Base-by-base conservation (phyloP, 2,888 invertebrate genomes). In the Sarcophaga rosellei region DNA sequence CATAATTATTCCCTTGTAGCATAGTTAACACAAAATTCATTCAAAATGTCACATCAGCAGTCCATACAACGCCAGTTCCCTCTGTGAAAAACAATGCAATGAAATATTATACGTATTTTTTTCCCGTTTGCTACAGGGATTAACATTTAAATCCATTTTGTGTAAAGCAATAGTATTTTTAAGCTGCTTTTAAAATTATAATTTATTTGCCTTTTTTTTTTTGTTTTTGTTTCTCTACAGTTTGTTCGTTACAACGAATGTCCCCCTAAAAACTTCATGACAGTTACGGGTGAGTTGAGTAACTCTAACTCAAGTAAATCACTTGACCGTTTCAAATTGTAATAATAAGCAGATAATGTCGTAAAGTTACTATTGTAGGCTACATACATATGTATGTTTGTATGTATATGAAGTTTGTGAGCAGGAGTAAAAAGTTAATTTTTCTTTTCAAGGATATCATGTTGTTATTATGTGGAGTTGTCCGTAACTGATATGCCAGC, bases 161-260 rank as follows among this genome's bases (percentile, higher is more conserved):
- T 68, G 77, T 83, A 83, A 78, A 73, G 68, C 44, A 83, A 83
- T 83, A 81, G 10, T 2, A 44, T 44, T 66, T 62, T 77, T 83
- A 83, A 83, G 82, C 82, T 62, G 62, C 72, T 83, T 82, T 83
- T 53, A 68, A 78, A 73, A 83, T 83, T 83, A 78, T 68, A 68
- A 66, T 59, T 78, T 66, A 0, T 4, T 21, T 69, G 20, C 25
- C 10, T 17, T 65, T 65, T 17, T 11, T 15, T n/a, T 21, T n/a
- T 77, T 17, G 3, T 59, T 53, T 35, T 53, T 74, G 25, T 21
- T 68, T 45, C 25, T 15, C 53, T 61, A 15, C 25, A 74, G 20
- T 61, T 15, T 23, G 66, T 23, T 59, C 73, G 25, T 72, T 59
- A 61, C 66, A 17, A 25, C 45, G 25, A 44, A 10, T 47, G 21